Evolutionary conservation across 2,888 invertebrate genomes (phyloP).

Genomic region (Monopis laevigella): DNA sequence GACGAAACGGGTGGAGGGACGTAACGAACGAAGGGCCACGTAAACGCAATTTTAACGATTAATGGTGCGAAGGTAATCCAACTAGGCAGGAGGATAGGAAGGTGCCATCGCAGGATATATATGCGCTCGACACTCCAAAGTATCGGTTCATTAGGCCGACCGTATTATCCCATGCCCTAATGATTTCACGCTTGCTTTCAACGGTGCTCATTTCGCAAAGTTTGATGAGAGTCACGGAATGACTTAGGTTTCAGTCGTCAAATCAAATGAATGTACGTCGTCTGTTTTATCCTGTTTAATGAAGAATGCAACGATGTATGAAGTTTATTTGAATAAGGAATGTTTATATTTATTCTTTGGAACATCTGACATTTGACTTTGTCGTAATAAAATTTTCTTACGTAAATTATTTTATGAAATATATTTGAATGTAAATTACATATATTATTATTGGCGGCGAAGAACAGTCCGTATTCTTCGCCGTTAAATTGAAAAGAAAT

Average conservation of each 20-base stretch:
- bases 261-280: slow-evolving; percentile 12
- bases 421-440: too few species aligned
- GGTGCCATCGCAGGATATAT: slow-evolving; percentile 36
- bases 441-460: too few species aligned
- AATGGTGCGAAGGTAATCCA: slow-evolving; percentile 61
- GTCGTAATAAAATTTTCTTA: too few species aligned
- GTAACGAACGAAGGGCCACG: slow-evolving; percentile 24
- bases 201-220: slow-evolving; percentile 28
- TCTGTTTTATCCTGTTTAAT: slow-evolving; percentile 9
- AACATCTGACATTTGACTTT: too few species aligned
- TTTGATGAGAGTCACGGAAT: slow-evolving; percentile 33
- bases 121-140: slow-evolving; percentile 27
- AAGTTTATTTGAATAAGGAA: slow-evolving; percentile 6
- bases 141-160: slow-evolving; percentile 44
- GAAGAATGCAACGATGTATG: slow-evolving; percentile 1
- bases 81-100: slow-evolving; percentile 42
- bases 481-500: too few species aligned
- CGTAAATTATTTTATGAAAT: too few species aligned
- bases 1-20: slow-evolving; percentile 21
- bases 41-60: slow-evolving; percentile 58
- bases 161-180: slow-evolving; percentile 48
- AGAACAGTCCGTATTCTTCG: too few species aligned
- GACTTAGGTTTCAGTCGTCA: slow-evolving; percentile 36
- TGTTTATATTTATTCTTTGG: too few species aligned
- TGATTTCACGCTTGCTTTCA: slow-evolving; percentile 50